Percentiles rank a stretch among this genome's conserved stretches.
These are phyloP conservation scores for Acanthis flammea DNA, from an alignment of 2,797 vertebrate species.

Conservation along the genomic window DNA sequence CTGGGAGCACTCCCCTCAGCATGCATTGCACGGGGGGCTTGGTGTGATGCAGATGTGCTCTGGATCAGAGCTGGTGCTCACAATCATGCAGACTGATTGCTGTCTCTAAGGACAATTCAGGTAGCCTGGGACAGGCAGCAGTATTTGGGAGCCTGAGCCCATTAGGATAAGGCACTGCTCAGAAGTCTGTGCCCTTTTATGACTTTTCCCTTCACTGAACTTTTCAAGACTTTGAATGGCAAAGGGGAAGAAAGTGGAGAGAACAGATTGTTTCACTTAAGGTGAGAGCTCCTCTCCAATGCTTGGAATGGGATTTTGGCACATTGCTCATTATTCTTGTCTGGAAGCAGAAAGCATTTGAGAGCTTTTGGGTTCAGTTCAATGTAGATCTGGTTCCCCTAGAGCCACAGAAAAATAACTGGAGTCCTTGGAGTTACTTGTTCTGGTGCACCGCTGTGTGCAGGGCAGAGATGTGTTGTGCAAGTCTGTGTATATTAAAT, in stretches of 20 bases:
- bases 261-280: background rate
- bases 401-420: background rate
- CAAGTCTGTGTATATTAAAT: background rate
- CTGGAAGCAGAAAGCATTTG: background rate
- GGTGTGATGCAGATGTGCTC: background rate
- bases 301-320: background rate
- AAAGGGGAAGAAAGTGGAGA: background rate
- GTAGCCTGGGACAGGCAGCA: background rate
- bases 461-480: background rate
- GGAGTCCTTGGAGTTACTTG: background rate
- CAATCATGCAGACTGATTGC: background rate
- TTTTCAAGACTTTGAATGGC: background rate
- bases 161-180: background rate
- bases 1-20: background rate
- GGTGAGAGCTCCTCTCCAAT: background rate
- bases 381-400: background rate
- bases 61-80: background rate
- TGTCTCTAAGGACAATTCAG: background rate
- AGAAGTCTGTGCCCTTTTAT: background rate
- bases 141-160: background rate
- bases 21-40: rapidly evolving
- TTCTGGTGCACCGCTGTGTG: background rate
- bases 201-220: background rate
- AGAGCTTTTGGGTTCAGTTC: background rate
- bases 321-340: background rate